Evolutionary conservation across 1,140 invertebrate genomes (phyloP).

Genomic region (Drosophila persimilis): DNA sequence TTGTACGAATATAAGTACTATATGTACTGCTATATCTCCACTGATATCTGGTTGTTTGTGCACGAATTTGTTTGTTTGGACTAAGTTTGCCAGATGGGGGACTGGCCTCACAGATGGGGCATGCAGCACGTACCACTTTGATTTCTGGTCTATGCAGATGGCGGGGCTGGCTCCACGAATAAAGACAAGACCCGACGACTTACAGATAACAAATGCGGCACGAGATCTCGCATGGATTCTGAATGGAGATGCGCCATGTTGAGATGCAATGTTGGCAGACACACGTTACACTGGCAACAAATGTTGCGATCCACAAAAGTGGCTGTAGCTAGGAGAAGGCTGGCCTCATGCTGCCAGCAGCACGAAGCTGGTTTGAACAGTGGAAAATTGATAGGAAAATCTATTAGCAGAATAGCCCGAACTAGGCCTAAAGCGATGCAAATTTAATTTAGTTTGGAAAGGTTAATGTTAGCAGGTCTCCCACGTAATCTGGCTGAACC

Average conservation of each 20-base stretch:
- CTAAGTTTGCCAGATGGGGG: slow-evolving; percentile 27
- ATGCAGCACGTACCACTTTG: background rate
- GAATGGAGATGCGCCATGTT: slow-evolving; percentile 51
- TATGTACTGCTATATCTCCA: slow-evolving; percentile 1
- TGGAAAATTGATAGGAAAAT: background rate
- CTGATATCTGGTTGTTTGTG: slow-evolving; percentile 31
- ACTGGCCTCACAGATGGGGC: slow-evolving; percentile 2
- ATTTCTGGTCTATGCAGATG: too few species aligned
- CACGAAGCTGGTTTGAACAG: background rate
- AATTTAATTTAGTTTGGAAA: slow-evolving; percentile 25
- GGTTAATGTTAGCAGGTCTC: slow-evolving; percentile 31
- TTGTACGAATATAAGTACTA: slow-evolving; percentile 12
- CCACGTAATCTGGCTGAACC: slow-evolving; percentile 26
- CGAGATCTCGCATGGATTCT: slow-evolving; percentile 52
- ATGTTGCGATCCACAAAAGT: slow-evolving; percentile 55
- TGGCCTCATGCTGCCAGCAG: slow-evolving; percentile 31
- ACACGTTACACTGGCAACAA: slow-evolving; percentile 48
- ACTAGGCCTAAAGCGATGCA: background rate
- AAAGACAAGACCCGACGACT: slow-evolving; percentile 61
- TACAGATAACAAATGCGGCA: slow-evolving; percentile 75
- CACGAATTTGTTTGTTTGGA: slow-evolving; percentile 42
- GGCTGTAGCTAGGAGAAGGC: slow-evolving; percentile 6
- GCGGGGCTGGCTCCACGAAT: slow-evolving; percentile 6
- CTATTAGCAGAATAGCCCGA: background rate
- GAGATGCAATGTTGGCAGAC: slow-evolving; percentile 59